Base-by-base conservation (phyloP, 2,888 invertebrate genomes). In the Slavum lentiscoides region DNA sequence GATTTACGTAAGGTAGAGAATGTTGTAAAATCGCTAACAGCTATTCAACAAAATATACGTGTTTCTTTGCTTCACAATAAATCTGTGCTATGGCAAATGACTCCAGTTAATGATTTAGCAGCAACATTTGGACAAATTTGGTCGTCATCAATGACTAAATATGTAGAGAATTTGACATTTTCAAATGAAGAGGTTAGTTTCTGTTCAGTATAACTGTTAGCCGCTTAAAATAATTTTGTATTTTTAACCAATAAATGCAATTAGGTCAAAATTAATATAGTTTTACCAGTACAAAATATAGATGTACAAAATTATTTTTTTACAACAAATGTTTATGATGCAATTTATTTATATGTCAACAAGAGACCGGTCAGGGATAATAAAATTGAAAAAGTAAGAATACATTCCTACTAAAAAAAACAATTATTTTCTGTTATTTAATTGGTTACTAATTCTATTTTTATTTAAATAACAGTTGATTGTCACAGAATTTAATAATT, bases 1-100 rank as follows among this genome's bases (percentile, higher is more conserved):
- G 89, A 90, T 82, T 83, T 90, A 43, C 89, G 88, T 84, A 87
- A 86, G 77, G 85, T 89, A 11, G 90, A 90, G 85, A 86, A 85
- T 30, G 84, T 89, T 5, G 84, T 91, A 17, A 88, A 88, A 84
- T 86, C 86, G 4, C 88, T 88, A 84, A 88, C 88, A 3, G 86
- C 90, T 66, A 88, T 89, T 73, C 87, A 88, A 82, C 88, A 88
- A n/a, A 85, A 84, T 72, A 84, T 89, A 6, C 85, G 89, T 82
- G 85, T 90, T 19, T 85, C 85, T 30, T 86, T 89, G 21, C 86
- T 86, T 77, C 88, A 89, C 82, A 88, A 90, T 83, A 86, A 86
- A 68, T 86, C 84, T 62, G 83, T 85, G n/a, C 82, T 89, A 9
- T 89, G 89, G 86, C 87, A 87, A 83, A 90, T 90, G 85, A 86